Base-by-base conservation (phyloP, 92 coral and sea anemone genomes). In the Porites rus region DNA sequence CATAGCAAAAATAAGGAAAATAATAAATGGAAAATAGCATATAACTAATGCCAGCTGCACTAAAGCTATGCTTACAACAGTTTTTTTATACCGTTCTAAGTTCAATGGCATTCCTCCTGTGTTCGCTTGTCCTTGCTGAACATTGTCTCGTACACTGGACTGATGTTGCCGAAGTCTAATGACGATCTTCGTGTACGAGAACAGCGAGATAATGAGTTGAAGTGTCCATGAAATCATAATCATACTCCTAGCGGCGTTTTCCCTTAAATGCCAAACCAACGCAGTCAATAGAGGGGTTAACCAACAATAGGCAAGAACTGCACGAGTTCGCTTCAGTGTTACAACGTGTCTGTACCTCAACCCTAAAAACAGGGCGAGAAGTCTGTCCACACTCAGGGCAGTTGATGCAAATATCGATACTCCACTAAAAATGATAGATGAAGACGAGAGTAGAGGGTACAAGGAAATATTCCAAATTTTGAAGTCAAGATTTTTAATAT, bases 301-400 rank as follows among this genome's bases (percentile, higher is more conserved):
- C 22, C 67, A 76, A 31, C 24, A 16, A 6, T 9, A 13, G 13
- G 25, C 14, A 7, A 60, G 5, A 13, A 60, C 68, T 17, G 69
- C 68, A 13, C 68, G 53, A 76, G 28, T 56, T 25, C 68, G 80
- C 66, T 6, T 58, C 7, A 76, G 18, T 24, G 74, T 79, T 4
- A 83, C 87, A 38, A 69, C 10, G 4, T 31, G 59, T 54, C 19
- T 72, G 79, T 83, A 83, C 8, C 70, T 28, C 31, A 28, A 28
- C 31, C 31, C 31, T 4, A 28, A 2, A 28, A 28, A 28, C 31
- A 28, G 31, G 4, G 31, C 31, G 7, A 53, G 52, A 25, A 16
- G 16, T 60, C 56, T 68, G 2, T 7, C 24, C 4, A 13, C 68
- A 14, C 31, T 59, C 14, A 22, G 79, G 17, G 6, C 6, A 14